Conservation (phyloP, 2,797 vertebrate species). For the Spondyliosoma cantharus region DNA sequence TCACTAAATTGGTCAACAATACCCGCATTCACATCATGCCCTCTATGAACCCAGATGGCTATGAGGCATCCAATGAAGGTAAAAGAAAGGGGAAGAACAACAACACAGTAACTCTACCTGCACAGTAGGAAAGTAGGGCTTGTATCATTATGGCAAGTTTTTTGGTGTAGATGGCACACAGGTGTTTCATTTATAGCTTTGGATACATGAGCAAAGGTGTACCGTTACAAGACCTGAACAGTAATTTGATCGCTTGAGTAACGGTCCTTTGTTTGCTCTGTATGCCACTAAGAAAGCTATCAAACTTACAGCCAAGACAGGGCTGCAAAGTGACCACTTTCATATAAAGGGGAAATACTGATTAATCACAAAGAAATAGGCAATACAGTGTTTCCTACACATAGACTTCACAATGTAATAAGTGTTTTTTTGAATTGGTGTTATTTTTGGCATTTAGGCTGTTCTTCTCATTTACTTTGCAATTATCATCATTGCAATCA, state of each 20-base stretch:
- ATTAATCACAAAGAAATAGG: neutral
- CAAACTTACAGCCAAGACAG: slow-evolving; percentile 3
- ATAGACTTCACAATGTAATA: too few species aligned
- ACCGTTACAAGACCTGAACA: slow-evolving; percentile 5
- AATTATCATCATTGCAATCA: neutral
- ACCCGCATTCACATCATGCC: slow-evolving; percentile 99
- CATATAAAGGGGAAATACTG: neutral
- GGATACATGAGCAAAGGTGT: slow-evolving; percentile 7
- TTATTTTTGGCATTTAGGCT: neutral
- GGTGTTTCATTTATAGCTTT: neutral
- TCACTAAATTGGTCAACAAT: slow-evolving; percentile 89
- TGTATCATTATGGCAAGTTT: neutral
- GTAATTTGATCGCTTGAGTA: slow-evolving; percentile 25
- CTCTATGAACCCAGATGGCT: slow-evolving; percentile 98
- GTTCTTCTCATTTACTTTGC: neutral
- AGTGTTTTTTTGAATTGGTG: neutral
- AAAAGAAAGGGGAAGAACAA: slow-evolving; percentile 32
- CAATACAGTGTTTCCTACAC: too few species aligned
- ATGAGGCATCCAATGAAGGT: slow-evolving; percentile 93
- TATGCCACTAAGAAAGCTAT: slow-evolving; percentile 1
- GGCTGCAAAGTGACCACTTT: neutral
- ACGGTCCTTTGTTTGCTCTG: slow-evolving; percentile 3
- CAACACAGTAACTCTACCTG: neutral
- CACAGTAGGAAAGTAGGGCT: neutral
- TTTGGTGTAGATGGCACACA: neutral